Conservation (phyloP, 2,797 vertebrate genomes). For the Danio aesculapii region DNA sequence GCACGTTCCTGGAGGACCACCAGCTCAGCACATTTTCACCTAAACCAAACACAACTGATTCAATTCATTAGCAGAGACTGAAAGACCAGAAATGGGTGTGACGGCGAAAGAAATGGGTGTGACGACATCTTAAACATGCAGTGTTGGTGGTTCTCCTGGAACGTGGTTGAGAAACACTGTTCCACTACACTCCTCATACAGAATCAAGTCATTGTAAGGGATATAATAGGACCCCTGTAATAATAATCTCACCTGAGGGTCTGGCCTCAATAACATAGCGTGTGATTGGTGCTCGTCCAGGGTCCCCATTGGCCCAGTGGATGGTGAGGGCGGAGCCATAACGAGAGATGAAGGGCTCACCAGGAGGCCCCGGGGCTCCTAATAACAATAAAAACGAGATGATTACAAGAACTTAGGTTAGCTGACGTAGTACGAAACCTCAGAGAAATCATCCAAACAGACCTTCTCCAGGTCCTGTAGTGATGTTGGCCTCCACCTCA, state of each 20-base stretch:
- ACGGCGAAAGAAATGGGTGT: no score
- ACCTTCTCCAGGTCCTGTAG: slow-evolving; percentile 97
- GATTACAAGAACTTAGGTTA: neutral
- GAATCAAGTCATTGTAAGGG: no score
- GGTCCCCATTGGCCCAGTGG: slow-evolving; percentile 95
- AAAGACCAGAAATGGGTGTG: no score
- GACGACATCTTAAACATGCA: no score
- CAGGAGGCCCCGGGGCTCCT: slow-evolving; percentile 94
- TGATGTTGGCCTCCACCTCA: slow-evolving; percentile 94
- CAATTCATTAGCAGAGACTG: no score
- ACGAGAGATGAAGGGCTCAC: slow-evolving; percentile 92
- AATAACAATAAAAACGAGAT: neutral
- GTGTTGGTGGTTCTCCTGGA: no score
- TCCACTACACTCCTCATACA: no score
- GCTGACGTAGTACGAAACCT: neutral
- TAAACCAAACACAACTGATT: no score
- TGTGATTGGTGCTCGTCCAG: slow-evolving; percentile 91
- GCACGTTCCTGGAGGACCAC: no score
- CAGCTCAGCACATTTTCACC: no score
- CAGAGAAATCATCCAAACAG: slow-evolving; percentile 13
- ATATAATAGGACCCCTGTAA: no score
- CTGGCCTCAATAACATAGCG: slow-evolving; percentile 96
- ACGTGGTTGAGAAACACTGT: no score
- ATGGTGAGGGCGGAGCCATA: slow-evolving; percentile 93
- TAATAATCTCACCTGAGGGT: slow-evolving; percentile 85